Base-by-base conservation (phyloP, 2,113 vertebrate genomes). In the Podarcis cretensis region DNA sequence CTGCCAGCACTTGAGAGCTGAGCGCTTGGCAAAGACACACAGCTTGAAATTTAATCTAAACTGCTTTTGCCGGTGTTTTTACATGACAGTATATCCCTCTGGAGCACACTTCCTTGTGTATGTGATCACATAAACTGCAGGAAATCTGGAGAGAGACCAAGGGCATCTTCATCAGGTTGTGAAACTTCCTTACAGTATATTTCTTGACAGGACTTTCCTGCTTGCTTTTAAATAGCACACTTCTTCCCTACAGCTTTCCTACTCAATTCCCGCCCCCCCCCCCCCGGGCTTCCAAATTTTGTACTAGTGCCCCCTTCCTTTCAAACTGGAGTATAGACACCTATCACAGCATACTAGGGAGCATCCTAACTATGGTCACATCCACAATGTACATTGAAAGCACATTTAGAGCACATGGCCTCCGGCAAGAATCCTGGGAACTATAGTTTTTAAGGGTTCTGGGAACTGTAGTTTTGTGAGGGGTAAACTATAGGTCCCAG, bases 101-200 rank as follows among this genome's bases (percentile, higher is more conserved):
- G 59, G 79, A 73, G 63, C 37, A 82, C 54, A 82, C 30, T 87
- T 87, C 79, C 69, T 75, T 82, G 35, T 75, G 12, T 87, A 12
- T 40, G 10, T 75, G 74, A 87, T 82, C 37, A 63, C 27, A 43
- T 74, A 75, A 75, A 75, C 59, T 81, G 68, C 86, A 87, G 90
- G 88, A 90, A 21, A 89, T 27, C 1, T 87, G n/a, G 83, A 66
- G 84, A 83, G 91, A 40, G 87, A 89, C 90, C 75, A 91, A 86
- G 48, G 82, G 16, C 87, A 54, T 89, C 59, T 48, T 37, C 12
- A 21, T 40, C 35, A 90, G 32, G 27, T 81, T 7, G 84, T 43
- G 37, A 30, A 23, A 83, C 23, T 25, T 94, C 74, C 40, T 37
- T 86, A 30, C 27, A 87, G 1, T 57, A 1, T 69, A 84, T 40